A percentile compares a stretch with the other conserved stretches of the same genome.
These are phyloP conservation scores for Scopus umbretta DNA, from an alignment of 2,113 vertebrate genomes.

Conservation along the genomic window DNA sequence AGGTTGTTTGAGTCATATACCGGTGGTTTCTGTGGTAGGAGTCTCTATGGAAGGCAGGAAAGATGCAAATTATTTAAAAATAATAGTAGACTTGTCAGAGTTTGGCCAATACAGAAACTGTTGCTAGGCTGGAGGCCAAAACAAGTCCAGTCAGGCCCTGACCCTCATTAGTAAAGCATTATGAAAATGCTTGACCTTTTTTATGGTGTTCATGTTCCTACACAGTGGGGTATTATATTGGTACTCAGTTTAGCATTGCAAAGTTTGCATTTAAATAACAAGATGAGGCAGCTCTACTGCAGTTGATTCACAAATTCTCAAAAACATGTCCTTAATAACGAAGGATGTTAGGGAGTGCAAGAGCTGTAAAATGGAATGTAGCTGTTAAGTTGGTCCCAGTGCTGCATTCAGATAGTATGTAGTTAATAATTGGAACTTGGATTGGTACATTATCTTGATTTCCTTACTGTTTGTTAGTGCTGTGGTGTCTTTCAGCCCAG, in stretches of 20 bases:
- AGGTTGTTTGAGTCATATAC: background rate
- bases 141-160: conserved; percentile 49
- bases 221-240: background rate
- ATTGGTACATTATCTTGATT: background rate
- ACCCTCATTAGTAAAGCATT: conserved; percentile 24
- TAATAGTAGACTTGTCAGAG: background rate
- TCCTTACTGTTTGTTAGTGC: background rate
- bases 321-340: background rate
- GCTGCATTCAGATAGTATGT: background rate
- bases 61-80: background rate
- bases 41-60: background rate
- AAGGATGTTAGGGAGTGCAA: background rate
- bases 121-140: conserved; percentile 54
- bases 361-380: background rate
- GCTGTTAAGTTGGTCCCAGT: background rate
- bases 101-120: conserved; percentile 29
- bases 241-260: background rate
- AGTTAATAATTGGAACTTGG: background rate
- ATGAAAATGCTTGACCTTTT: conserved; percentile 31
- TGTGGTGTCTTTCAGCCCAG: background rate
- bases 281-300: background rate
- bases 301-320: background rate
- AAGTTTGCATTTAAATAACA: background rate
- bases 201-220: background rate
- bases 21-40: background rate